phyloP scores from a whole-genome alignment of 2,113 vertebrate genomes.

The Carollia perspicillata region DNA sequence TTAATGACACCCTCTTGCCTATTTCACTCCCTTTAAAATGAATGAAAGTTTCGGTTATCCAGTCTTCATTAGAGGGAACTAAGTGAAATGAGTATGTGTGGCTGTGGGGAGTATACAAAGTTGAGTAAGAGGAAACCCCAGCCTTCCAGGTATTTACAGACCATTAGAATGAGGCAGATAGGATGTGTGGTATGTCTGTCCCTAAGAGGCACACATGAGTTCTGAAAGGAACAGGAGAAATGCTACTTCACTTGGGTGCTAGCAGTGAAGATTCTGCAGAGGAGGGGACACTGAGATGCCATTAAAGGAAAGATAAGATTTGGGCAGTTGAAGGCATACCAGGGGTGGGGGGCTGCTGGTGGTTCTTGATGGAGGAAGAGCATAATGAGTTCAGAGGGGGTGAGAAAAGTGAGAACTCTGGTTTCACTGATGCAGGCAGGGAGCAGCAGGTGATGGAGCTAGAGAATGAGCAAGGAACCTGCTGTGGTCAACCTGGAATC shows the following conservation, averaged over 20 bases:
- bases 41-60: neutral
- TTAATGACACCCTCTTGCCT: conserved; percentile 50
- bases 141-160: neutral
- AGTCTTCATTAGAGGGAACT: neutral
- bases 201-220: neutral
- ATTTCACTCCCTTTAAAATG: conserved; percentile 21
- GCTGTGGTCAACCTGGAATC: neutral
- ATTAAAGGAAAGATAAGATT: neutral
- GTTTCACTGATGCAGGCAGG: neutral
- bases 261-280: neutral
- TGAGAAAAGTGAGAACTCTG: neutral
- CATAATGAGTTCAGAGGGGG: neutral
- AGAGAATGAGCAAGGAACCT: neutral
- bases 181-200: neutral
- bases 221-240: neutral
- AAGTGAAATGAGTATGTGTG: neutral
- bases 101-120: neutral
- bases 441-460: neutral
- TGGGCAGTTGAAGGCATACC: neutral
- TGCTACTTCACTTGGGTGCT: neutral
- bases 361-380: neutral
- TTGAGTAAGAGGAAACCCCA: neutral
- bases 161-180: neutral
- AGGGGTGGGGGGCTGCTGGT: neutral
- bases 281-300: neutral